A percentile compares a stretch with the other conserved stretches of the same genome.
Conservation (phyloP, 1,140 invertebrate genomes). For the Zaprionus lachaisei region DNA sequence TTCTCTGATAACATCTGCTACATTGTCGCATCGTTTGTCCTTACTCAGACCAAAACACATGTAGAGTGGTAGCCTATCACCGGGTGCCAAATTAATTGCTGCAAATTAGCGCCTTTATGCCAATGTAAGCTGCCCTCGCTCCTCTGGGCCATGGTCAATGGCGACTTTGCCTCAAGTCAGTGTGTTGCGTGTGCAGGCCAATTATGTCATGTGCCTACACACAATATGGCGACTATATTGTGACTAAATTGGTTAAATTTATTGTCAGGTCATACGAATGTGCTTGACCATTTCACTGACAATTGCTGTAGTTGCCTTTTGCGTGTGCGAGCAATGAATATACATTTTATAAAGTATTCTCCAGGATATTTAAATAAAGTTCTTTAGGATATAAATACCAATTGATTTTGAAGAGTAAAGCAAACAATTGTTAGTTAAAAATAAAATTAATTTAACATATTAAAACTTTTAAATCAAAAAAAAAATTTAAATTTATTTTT, state of each 20-base stretch:
- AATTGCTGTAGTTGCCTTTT: not conserved
- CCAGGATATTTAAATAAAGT: too few relatives aligned
- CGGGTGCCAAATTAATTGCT: conserved; percentile 71
- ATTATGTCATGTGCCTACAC: conserved; percentile 46
- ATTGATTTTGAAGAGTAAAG: not conserved
- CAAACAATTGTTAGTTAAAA: too few relatives aligned
- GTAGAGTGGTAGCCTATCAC: conserved; percentile 9
- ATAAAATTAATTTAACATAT: too few relatives aligned
- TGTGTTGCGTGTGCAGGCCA: conserved; percentile 55
- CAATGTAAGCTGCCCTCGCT: conserved; percentile 24
- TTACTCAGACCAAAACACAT: conserved; percentile 1
- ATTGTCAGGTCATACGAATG: conserved; percentile 11
- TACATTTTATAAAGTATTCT: not conserved
- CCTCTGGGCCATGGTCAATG: conserved; percentile 45
- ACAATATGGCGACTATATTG: conserved; percentile 50
- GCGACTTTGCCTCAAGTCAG: conserved; percentile 1
- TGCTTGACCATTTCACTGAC: not conserved
- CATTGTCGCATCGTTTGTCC: conserved; percentile 43
- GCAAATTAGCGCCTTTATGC: conserved; percentile 81
- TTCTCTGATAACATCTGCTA: not conserved
- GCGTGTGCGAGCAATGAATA: conserved; percentile 9
- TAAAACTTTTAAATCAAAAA: too few relatives aligned
- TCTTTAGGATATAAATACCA: too few relatives aligned
- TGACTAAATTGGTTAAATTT: conserved; percentile 37
- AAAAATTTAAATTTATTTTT: too few relatives aligned